Conservation (phyloP, 2,113 vertebrate genomes). For the Cervus canadensis region DNA sequence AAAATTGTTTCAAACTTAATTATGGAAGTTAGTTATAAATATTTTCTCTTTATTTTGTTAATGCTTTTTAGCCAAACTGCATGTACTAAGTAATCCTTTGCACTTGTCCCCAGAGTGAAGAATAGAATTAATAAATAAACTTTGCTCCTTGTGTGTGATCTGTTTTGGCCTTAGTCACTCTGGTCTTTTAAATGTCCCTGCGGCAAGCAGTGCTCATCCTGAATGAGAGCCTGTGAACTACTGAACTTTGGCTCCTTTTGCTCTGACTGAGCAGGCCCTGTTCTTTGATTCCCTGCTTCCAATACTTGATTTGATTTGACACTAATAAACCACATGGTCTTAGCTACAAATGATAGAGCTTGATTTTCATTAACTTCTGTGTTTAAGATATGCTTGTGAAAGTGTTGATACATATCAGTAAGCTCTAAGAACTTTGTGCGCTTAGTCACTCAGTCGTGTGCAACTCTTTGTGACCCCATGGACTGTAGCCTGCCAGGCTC, state of each 20-base stretch:
- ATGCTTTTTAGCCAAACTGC: neutral
- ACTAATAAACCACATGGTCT: neutral
- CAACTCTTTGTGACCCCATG: neutral
- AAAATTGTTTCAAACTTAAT: neutral
- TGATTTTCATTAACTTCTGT: neutral
- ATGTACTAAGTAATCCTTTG: neutral
- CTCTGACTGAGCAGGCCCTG: neutral
- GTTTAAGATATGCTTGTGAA: neutral
- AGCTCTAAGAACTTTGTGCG: neutral
- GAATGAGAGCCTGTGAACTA: neutral
- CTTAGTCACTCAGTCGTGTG: neutral
- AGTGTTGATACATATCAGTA: neutral
- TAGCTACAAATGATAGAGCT: neutral
- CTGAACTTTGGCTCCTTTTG: constrained; percentile 18
- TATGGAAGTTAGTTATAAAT: neutral
- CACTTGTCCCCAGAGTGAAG: neutral
- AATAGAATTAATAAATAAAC: neutral
- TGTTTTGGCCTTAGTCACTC: neutral
- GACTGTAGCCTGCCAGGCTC: neutral
- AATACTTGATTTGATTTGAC: neutral
- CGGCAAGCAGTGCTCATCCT: neutral
- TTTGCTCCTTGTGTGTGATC: neutral
- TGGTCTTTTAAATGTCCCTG: neutral
- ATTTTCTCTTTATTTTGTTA: neutral
- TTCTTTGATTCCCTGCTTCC: neutral